Evolutionary conservation across 2,888 invertebrate genomes (phyloP).

Genomic region (Clusia tigrina): DNA sequence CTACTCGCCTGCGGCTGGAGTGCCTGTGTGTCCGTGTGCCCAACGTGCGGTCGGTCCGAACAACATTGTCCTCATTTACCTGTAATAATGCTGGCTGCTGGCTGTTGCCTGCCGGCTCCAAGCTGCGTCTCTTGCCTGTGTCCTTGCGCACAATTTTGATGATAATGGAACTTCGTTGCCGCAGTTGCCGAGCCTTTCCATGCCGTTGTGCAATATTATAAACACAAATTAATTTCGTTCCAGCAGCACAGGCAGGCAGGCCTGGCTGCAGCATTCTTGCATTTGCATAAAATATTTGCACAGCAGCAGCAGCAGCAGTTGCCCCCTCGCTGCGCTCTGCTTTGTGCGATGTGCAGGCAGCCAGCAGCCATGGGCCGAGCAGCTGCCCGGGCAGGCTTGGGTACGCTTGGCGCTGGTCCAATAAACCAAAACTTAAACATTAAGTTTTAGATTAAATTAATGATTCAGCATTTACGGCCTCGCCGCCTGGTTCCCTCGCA

Average conservation of each 20-base stretch:
- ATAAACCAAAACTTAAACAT: conserved; percentile 41
- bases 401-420: conserved; percentile 40
- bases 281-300: conserved; percentile 62
- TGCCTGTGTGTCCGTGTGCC: neutral
- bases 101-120: neutral
- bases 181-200: neutral
- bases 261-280: conserved; percentile 41
- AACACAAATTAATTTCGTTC: conserved; percentile 59
- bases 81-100: conserved; percentile 7
- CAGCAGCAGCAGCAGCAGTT: conserved; percentile 52
- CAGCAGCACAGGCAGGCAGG: conserved; percentile 48
- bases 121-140: neutral
- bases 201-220: conserved; percentile 45
- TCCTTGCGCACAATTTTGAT: conserved; percentile 11
- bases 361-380: conserved; percentile 3
- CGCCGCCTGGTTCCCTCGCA: neutral
- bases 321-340: too few species aligned
- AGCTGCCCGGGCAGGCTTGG: conserved; percentile 29
- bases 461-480: conserved; percentile 29
- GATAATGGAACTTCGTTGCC: conserved; percentile 14
- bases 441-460: conserved; percentile 42
- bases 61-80: neutral
- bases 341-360: conserved; percentile 33
- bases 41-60: neutral
- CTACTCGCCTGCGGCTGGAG: neutral